Evolutionary conservation across 2,113 vertebrate genomes (phyloP), one percentile per base, ranked within the genome.

Genomic region (Pterocles gutturalis): DNA sequence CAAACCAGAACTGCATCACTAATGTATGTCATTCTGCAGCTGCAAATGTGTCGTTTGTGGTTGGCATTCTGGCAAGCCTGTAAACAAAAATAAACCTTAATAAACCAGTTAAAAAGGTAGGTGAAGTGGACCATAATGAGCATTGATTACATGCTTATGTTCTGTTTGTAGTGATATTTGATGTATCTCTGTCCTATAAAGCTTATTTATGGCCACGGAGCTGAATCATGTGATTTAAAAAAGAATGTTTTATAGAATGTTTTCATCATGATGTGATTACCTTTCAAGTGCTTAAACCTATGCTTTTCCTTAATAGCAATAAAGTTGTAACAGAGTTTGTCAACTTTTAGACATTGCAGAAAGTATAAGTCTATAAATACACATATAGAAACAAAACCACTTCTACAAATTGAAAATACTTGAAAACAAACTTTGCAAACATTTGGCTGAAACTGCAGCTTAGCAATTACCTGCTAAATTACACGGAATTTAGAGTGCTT

Each of bases 71-170:
- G 67, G 43, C 41, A 87, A 89, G 41, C 2, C 3, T n/a, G 9
- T 71, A 53, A 82, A 72, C 36, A 62, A 82, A 72, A 92, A 67
- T 78, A 87, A 95, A 57, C 51, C 48, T 45, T 78, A 45, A 89
- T 83, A 94, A 83, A 94, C 96, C 66, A 93, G 33, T 87, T 83
- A 48, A 93, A 87, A 62, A 76, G 69, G 20, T 57, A 75, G 77
- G 34, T 90, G 72, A 93, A 85, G 87, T 66, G 49, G 80, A 41
- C 54, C 29, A 43, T 84, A 88, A 94, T 89, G 66, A 89, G 45
- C 87, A 91, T 25, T 96, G 88, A 92, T 92, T 93, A 62, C 54
- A 34, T 58, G 45, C 80, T 94, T 87, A 31, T 66, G 65, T 87
- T 96, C 79, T 80, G 55, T 76, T 93, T 78, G 26, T 94, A 71